Evolutionary conservation across 2,797 vertebrate genomes (phyloP).

Genomic region (Ispidina picta): DNA sequence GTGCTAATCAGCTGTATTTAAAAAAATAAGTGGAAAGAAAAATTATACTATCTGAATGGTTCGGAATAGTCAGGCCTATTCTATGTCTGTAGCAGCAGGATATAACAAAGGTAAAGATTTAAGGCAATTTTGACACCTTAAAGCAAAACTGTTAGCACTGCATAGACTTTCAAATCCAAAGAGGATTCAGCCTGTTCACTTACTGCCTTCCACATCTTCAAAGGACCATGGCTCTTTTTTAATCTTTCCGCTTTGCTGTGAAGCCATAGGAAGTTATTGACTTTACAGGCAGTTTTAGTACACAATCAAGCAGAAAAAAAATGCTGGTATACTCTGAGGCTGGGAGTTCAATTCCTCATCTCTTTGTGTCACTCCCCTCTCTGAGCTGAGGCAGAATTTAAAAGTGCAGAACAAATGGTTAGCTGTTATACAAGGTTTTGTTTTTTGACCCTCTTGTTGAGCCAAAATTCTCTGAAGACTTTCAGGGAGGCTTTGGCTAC

Average conservation of each 20-base stretch:
- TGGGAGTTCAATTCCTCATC: constrained; percentile 72
- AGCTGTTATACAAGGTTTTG: constrained; percentile 23
- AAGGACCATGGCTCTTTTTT: constrained; percentile 75
- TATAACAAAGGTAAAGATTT: constrained; percentile 76
- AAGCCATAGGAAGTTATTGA: constrained; percentile 78
- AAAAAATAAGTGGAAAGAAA: constrained; percentile 35
- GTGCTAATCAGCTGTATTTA: constrained; percentile 53
- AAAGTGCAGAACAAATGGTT: constrained; percentile 36
- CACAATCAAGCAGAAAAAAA: constrained; percentile 67
- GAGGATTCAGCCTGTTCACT: constrained; percentile 78
- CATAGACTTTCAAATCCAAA: constrained; percentile 75
- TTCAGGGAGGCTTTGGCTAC: constrained; percentile 44
- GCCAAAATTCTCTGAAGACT: constrained; percentile 10
- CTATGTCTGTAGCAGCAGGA: constrained; percentile 59
- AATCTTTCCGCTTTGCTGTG: constrained; percentile 74
- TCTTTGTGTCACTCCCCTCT: constrained; percentile 56
- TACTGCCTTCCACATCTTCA: constrained; percentile 79
- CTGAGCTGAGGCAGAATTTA: constrained; percentile 21
- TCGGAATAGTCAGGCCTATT: constrained; percentile 40
- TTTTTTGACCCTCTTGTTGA: constrained; percentile 10
- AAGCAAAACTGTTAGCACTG: constrained; percentile 63
- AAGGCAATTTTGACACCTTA: constrained; percentile 80
- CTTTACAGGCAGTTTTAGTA: constrained; percentile 72
- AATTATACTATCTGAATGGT: constrained; percentile 56
- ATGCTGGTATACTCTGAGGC: constrained; percentile 33